Conservation (phyloP, 2,797 vertebrate genomes). For the Pangasius macronema region DNA sequence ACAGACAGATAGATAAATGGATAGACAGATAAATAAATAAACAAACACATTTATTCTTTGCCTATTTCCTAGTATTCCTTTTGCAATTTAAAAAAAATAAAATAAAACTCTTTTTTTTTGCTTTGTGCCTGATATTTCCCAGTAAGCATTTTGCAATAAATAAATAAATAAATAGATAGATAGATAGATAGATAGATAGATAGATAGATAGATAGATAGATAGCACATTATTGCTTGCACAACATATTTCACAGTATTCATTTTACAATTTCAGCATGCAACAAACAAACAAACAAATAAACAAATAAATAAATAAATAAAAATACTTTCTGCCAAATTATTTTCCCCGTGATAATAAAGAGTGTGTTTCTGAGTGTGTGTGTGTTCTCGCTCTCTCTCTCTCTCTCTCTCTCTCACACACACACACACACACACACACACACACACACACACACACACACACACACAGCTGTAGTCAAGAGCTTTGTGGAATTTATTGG, state of each 20-base stretch:
- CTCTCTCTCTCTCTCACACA: neutral
- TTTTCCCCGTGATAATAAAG: neutral
- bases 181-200: no score
- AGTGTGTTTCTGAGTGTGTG: neutral
- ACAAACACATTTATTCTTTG: neutral
- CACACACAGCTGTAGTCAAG: conserved; percentile 1
- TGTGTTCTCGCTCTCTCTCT: neutral
- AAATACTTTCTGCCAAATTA: neutral
- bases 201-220: neutral
- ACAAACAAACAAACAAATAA: neutral
- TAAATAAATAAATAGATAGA: neutral
- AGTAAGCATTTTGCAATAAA: no score
- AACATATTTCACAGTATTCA: neutral
- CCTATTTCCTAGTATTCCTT: neutral
- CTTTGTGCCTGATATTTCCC: neutral
- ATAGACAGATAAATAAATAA: no score
- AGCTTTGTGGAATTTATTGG: conserved; percentile 16
- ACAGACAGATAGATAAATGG: no score
- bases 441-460: neutral
- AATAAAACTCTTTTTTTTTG: neutral
- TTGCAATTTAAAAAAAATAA: neutral
- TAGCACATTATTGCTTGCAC: neutral
- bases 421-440: neutral
- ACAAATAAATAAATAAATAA: neutral
- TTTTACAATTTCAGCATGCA: neutral